Evolutionary conservation across 2,797 vertebrate genomes (phyloP), one percentile per base, ranked within the genome.

Genomic region (Triplophysa bombifrons): DNA sequence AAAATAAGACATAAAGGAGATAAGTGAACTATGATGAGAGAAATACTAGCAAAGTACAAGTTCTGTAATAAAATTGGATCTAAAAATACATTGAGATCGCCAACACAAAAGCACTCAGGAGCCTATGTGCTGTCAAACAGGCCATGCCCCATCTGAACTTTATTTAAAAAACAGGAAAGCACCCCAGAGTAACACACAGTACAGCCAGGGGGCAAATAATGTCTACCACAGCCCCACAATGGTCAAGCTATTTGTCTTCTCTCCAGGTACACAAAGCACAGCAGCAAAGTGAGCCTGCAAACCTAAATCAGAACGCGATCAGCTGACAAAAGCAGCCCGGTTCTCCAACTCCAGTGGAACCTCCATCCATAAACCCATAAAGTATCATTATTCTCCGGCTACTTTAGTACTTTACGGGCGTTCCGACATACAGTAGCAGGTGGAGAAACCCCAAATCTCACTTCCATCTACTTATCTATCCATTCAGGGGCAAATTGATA

Each of bases 401-500:
- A 30, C 73, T 80, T 58, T 60, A 70, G 68, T 63, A 38, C 48
- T 53, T 65, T 20, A 72, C 79, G 46, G 72, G 67, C 17, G 13
- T 76, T 75, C 38, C 78, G 75, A 70, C 51, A 50, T 74, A 63
- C 60, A 63, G 14, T 30, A 53, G 70, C 78, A 72, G 80, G 68
- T 53, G 51, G 77, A 83, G 70, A 82, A 80, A 75, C 61, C 74
- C 66, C 41, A 68, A 75, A 78, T 82, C 74, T 74, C 76, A 25
- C 80, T 76, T 79, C 55, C 63, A 82, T 80, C 78, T 83, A 66
- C 68, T 76, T 83, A 85, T 74, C 46, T 83, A 66, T 76, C 87
- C 87, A 86, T 88, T 88, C 81, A 41, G 90, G 89, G 89, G 88
- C 87, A 90, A 93, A 90, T 88, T 91, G 91, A 92, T 90, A 92